phyloP scores from a whole-genome alignment of 2,113 vertebrate species.

The Aramus guarauna region DNA sequence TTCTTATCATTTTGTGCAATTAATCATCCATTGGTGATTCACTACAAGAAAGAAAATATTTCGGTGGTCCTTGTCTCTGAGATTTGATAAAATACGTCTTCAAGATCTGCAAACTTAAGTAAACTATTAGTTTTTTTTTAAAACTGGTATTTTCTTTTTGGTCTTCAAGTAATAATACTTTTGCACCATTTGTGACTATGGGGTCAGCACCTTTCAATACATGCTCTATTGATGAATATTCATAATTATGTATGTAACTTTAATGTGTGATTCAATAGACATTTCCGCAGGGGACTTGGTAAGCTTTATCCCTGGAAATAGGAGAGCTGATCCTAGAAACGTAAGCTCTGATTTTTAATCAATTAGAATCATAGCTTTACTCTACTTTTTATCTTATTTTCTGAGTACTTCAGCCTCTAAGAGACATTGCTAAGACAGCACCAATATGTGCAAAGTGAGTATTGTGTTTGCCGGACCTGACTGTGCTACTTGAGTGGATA shows the following conservation, averaged over 20 bases:
- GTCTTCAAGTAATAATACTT: background rate
- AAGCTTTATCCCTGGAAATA: background rate
- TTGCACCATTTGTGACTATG: background rate
- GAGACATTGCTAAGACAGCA: background rate
- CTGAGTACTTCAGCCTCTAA: background rate
- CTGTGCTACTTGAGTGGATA: background rate
- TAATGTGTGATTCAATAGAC: background rate
- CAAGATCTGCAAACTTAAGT: background rate
- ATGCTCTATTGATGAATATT: background rate
- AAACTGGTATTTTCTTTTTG: background rate
- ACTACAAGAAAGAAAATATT: background rate
- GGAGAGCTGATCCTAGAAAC: background rate
- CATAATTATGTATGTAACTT: background rate
- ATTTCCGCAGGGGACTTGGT: background rate
- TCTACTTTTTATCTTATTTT: background rate
- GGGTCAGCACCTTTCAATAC: background rate
- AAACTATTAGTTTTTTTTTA: background rate
- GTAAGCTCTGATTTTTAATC: background rate
- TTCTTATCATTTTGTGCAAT: constrained; percentile 6
- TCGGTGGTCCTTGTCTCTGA: background rate
- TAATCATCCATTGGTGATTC: constrained; percentile 16
- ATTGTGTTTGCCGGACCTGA: background rate
- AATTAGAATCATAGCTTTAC: background rate
- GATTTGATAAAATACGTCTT: background rate
- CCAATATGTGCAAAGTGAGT: background rate